Conservation (phyloP, 2,797 vertebrate species). For the Varecia variegata region DNA sequence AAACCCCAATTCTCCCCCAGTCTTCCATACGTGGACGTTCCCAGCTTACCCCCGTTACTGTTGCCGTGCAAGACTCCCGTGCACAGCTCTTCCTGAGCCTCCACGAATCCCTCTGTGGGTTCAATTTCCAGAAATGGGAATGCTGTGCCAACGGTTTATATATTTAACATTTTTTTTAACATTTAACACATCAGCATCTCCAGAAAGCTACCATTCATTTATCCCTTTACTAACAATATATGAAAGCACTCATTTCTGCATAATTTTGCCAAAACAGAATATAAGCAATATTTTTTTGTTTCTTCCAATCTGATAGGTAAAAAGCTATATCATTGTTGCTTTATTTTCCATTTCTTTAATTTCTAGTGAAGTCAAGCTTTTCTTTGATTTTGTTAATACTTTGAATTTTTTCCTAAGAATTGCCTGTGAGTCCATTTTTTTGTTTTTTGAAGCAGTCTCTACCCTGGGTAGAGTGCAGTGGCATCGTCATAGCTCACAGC, state of each 20-base stretch:
- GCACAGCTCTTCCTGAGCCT: neutral
- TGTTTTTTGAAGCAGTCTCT: no score
- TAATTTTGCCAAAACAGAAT: neutral
- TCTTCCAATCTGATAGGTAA: neutral
- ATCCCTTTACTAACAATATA: neutral
- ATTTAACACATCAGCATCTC: neutral
- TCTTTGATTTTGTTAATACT: neutral
- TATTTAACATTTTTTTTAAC: neutral
- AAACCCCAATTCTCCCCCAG: neutral
- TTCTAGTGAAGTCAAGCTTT: neutral
- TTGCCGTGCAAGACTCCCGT: neutral
- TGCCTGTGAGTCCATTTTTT: neutral
- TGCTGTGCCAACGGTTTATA: neutral
- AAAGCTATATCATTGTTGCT: neutral
- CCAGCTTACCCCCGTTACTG: neutral
- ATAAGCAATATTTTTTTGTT: neutral
- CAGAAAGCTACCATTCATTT: neutral
- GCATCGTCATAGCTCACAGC: no score
- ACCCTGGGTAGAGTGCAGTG: no score
- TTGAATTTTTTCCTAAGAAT: neutral
- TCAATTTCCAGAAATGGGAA: neutral
- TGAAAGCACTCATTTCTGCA: neutral
- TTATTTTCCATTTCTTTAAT: neutral
- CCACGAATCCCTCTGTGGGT: neutral
- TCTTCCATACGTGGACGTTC: neutral